Conservation (phyloP, 2,888 invertebrate genomes). For the Camponotus fellah region DNA sequence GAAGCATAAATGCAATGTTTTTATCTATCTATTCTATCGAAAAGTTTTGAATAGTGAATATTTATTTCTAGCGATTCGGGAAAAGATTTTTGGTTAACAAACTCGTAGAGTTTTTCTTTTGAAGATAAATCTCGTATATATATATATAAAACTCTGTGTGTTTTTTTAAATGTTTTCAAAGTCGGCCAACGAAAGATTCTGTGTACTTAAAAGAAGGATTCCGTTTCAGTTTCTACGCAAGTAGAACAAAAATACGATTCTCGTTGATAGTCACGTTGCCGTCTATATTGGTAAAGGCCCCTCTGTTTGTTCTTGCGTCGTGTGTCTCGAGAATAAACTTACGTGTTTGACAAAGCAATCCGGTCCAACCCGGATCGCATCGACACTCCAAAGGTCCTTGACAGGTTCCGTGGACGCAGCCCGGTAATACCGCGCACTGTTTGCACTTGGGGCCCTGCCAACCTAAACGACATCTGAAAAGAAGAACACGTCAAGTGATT, state of each 20-base stretch:
- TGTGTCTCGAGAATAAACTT: slow-evolving; percentile 83
- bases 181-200: background rate
- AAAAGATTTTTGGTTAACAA: slow-evolving; percentile 12
- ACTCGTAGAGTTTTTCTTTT: slow-evolving; percentile 12
- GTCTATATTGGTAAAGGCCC: slow-evolving; percentile 22
- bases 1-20: background rate
- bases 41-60: background rate
- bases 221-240: background rate
- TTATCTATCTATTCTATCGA: background rate
- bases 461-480: slow-evolving; percentile 92
- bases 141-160: background rate
- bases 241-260: slow-evolving; percentile 18
- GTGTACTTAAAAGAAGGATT: background rate
- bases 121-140: background rate
- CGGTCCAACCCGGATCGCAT: slow-evolving; percentile 96
- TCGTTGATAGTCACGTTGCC: slow-evolving; percentile 23
- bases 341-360: slow-evolving; percentile 95
- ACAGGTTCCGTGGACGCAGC: slow-evolving; percentile 96
- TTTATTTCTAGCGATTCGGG: background rate
- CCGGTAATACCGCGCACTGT: slow-evolving; percentile 95
- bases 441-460: slow-evolving; percentile 96
- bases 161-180: slow-evolving; percentile 24
- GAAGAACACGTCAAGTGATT: background rate
- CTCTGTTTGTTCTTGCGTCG: slow-evolving; percentile 15
- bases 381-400: slow-evolving; percentile 96